A percentile compares a stretch with the other conserved stretches of the same genome.
Conservation (phyloP, 2,113 vertebrate species). For the Tragelaphus imberbis region DNA sequence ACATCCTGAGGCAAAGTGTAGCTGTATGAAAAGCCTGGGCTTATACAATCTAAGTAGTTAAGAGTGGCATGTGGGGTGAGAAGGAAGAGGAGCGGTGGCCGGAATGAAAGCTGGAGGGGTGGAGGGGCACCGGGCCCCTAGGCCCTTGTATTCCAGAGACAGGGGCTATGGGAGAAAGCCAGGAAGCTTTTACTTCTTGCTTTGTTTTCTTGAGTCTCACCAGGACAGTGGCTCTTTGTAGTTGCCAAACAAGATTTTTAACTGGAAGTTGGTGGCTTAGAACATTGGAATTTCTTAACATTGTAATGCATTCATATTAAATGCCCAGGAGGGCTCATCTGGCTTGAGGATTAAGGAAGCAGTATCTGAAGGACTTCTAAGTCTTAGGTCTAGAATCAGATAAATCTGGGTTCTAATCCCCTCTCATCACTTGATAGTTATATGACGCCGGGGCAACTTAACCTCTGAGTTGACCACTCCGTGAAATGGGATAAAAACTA, state of each 20-base stretch:
- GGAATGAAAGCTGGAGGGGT: neutral
- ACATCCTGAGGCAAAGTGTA: neutral
- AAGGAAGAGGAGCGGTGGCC: neutral
- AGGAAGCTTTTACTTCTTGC: neutral
- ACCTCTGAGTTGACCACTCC: neutral
- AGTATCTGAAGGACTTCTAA: neutral
- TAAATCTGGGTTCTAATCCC: neutral
- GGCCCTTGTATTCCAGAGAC: neutral
- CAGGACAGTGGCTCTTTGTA: neutral
- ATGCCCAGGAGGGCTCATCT: neutral
- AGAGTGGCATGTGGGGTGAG: accelerated
- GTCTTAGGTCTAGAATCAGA: neutral
- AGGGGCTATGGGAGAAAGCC: neutral
- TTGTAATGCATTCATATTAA: neutral
- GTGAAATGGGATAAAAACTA: neutral
- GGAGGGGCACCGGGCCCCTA: neutral
- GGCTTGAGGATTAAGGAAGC: neutral
- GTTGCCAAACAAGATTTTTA: conserved; percentile 13
- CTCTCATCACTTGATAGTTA: neutral
- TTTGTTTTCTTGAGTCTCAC: neutral
- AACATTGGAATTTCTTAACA: neutral
- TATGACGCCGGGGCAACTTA: neutral
- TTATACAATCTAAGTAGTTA: neutral
- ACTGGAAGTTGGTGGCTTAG: neutral
- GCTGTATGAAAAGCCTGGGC: neutral